Base-by-base conservation (phyloP, 2,113 vertebrate species). In the Spea bombifrons region DNA sequence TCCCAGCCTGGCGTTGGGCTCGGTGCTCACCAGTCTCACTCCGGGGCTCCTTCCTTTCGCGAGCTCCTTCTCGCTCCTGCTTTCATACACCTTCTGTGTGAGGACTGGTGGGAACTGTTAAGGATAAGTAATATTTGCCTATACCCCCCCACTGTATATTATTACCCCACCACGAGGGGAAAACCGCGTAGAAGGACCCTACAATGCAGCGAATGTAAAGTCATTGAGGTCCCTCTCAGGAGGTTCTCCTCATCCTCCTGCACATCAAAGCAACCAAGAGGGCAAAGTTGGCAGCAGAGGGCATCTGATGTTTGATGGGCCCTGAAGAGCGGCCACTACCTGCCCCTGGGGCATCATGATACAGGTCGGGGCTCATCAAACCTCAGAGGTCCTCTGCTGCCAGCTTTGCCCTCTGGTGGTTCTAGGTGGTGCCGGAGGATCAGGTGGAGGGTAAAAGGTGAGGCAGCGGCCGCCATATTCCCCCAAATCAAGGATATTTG, bases 401-500 rank as follows among this genome's bases (percentile, higher is more conserved):
- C 4, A 1, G 30, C 17, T 43, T 5, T 5, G 5, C 65, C 7
- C 43, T 8, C 4, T 6, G 4, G 6, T 8, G 5, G 15, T 43
- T 66, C 12, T 43, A 43, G 17, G 4, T 66, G 5, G 16, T 66
- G 8, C 10, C 7, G 5, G n/a, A 15, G 7, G 9, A 16, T 55
- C 48, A n/a, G 43, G 74, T 67, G 49, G 55, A 6, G 30, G 30
- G 30, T 30, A 47, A 13, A 0, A 65, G 3, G 48, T 5, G 53
- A 59, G 8, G 13, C 13, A 13, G 12, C 1, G 45, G 47, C 57
- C 8, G 47, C 2, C 16, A 66, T n/a, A 9, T 0, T 0, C n/a
- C 48, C n/a, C 7, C 67, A 8, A 7, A 43, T 43, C 83, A 94
- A 96, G 94, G 96, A 98, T 98, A 97, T 98, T 94, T 82, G 95